phyloP scores from a whole-genome alignment of 1,140 invertebrate species.

The Bombus ignitus region DNA sequence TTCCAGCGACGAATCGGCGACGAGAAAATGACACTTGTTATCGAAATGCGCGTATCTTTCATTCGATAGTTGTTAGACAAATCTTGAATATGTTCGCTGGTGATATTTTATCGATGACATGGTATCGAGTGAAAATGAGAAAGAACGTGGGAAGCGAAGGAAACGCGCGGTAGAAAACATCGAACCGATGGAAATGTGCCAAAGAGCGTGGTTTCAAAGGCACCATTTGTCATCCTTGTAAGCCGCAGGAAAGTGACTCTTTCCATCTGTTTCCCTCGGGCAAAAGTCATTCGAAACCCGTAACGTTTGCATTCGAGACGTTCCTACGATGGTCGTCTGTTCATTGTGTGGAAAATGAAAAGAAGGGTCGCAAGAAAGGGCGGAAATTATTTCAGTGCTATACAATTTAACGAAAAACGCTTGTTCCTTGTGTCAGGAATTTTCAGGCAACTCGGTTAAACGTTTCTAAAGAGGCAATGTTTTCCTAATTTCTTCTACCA shows the following conservation, averaged over 20 bases:
- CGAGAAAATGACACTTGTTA: not conserved
- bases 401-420: too few relatives aligned
- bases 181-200: not conserved
- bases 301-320: not conserved
- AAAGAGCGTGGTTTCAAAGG: not conserved
- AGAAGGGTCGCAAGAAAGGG: too few relatives aligned
- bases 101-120: not conserved
- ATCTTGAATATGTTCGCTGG: not conserved
- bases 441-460: too few relatives aligned
- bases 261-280: not conserved
- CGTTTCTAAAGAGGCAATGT: too few relatives aligned
- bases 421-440: not conserved
- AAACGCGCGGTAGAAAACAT: not conserved
- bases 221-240: not conserved
- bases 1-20: too few relatives aligned
- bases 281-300: not conserved
- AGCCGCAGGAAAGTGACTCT: not conserved
- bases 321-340: not conserved
- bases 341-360: not conserved
- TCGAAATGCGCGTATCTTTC: not conserved
- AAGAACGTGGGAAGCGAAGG: not conserved
- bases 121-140: not conserved
- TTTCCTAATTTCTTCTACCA: too few relatives aligned
- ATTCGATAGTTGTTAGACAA: not conserved
- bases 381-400: too few relatives aligned